phyloP scores from a whole-genome alignment of 2,797 vertebrate genomes.

The Eulemur rubriventer region DNA sequence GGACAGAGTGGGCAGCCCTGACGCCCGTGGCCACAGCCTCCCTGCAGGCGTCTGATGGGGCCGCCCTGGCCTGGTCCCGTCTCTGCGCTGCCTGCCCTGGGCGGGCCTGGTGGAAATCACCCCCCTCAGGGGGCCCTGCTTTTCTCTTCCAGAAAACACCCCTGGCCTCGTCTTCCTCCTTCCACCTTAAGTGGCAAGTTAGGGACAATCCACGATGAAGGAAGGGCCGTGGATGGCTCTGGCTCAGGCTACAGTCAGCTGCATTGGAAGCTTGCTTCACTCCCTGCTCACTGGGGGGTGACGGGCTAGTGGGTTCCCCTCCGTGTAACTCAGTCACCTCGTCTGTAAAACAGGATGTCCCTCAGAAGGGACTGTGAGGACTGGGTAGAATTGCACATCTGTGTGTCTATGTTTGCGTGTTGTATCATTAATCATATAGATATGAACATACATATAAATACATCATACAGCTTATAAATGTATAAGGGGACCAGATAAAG shows the following conservation, averaged over 20 bases:
- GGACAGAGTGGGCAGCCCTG: neutral
- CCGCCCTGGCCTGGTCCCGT: neutral
- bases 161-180: neutral
- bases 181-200: neutral
- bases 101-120: neutral
- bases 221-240: rapidly evolving
- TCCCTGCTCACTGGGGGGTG: neutral
- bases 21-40: neutral
- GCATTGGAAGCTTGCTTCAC: neutral
- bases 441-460: neutral
- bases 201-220: neutral
- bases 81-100: rapidly evolving
- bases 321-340: neutral
- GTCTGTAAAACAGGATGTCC: neutral
- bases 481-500: neutral
- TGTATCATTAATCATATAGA: neutral
- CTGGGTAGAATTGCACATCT: neutral
- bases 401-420: neutral
- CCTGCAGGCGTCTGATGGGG: neutral
- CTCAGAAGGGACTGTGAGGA: neutral
- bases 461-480: neutral
- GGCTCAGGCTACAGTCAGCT: neutral
- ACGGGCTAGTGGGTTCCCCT: rapidly evolving
- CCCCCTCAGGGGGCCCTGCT: neutral
- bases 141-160: neutral